These are phyloP conservation scores for Andrena fulva DNA, from an alignment of 2,888 invertebrate genomes.

Conservation along the genomic window DNA sequence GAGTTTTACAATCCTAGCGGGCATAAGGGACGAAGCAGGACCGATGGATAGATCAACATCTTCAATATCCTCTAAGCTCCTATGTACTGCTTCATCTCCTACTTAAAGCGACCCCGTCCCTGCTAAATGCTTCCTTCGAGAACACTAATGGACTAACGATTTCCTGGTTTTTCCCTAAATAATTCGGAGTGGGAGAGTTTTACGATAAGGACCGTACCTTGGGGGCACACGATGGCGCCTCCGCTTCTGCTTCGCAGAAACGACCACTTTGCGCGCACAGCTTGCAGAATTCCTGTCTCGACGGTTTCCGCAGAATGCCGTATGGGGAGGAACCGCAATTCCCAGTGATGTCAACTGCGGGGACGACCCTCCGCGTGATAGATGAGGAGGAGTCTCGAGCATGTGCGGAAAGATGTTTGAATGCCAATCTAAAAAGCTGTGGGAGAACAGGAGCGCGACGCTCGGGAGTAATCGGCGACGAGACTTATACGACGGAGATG, in stretches of 20 bases:
- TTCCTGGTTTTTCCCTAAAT: neutral
- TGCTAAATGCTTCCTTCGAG: neutral
- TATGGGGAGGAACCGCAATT: constrained; percentile 11
- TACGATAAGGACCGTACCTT: constrained; percentile 33
- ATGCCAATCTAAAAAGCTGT: neutral
- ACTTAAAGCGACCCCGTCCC: neutral
- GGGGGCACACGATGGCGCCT: constrained; percentile 19
- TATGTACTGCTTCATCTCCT: neutral
- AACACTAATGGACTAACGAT: neutral
- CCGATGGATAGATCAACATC: constrained; percentile 20
- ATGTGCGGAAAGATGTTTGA: neutral
- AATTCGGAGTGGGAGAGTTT: too few relatives aligned
- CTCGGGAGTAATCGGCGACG: neutral
- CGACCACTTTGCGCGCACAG: constrained; percentile 18
- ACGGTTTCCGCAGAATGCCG: constrained; percentile 56
- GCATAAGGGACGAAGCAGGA: constrained; percentile 15
- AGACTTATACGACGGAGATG: neutral
- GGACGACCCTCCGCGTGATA: neutral
- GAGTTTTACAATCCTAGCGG: constrained; percentile 21
- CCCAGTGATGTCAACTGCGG: constrained; percentile 1
- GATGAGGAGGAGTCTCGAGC: neutral
- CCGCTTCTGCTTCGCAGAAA: constrained; percentile 53
- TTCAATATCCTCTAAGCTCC: neutral
- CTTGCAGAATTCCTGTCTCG: constrained; percentile 52
- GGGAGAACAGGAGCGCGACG: neutral